phyloP scores from a whole-genome alignment of 2,888 invertebrate genomes.

The Chironomus tentans region DNA sequence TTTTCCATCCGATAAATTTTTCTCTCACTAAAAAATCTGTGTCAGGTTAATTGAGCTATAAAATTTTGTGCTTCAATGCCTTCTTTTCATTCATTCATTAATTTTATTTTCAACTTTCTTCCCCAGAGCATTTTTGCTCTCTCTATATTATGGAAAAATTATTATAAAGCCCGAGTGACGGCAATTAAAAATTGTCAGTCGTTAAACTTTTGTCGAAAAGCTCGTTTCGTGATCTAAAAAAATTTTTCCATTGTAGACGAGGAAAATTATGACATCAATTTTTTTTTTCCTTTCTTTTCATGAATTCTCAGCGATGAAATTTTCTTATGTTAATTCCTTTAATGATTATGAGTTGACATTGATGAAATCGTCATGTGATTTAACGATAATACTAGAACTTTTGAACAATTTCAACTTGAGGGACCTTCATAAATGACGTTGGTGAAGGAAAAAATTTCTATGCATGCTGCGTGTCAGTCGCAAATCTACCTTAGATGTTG shows the following conservation, averaged over 20 bases:
- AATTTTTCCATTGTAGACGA: neutral
- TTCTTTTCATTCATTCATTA: constrained; percentile 6
- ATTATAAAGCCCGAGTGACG: neutral
- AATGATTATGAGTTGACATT: too few relatives aligned
- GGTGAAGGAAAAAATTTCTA: too few relatives aligned
- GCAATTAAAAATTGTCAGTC: constrained; percentile 23
- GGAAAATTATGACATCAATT: constrained; percentile 5
- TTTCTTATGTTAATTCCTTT: neutral
- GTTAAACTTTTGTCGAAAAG: neutral
- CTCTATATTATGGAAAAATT: neutral
- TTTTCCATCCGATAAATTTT: constrained; percentile 17
- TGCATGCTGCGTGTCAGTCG: too few relatives aligned
- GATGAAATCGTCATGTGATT: neutral
- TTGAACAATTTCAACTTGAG: too few relatives aligned
- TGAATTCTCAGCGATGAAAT: neutral
- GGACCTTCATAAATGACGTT: too few relatives aligned
- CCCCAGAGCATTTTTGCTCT: neutral
- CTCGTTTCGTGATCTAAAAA: constrained; percentile 1
- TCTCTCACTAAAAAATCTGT: neutral
- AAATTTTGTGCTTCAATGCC: constrained; percentile 21
- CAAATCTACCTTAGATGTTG: too few relatives aligned
- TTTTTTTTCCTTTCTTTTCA: neutral
- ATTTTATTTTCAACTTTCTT: neutral
- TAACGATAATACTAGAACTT: too few relatives aligned
- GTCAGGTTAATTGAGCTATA: constrained; percentile 25